Evolutionary conservation across 2,888 invertebrate genomes (phyloP).

Genomic region (Hecatera dysodea): DNA sequence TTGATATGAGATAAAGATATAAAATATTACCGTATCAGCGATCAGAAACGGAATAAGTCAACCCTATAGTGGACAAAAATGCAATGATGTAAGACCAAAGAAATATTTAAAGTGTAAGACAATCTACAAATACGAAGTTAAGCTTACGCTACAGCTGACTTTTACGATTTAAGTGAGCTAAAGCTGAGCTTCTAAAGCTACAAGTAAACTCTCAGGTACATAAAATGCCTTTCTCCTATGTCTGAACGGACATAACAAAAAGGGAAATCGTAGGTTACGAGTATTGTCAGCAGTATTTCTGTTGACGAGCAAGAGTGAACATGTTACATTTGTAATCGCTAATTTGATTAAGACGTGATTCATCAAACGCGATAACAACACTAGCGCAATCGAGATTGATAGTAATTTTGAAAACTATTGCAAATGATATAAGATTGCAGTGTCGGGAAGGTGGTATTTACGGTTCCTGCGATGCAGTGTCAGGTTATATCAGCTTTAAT

Average conservation of each 20-base stretch:
- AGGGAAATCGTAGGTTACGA: conserved; percentile 1
- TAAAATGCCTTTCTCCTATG: conserved; percentile 8
- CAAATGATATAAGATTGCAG: conserved; percentile 27
- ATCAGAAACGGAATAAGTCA: not conserved
- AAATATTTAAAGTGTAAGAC: not conserved
- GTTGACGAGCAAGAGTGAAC: conserved; percentile 21
- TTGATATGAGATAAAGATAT: not conserved
- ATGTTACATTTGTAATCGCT: conserved; percentile 44
- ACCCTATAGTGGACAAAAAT: conserved; percentile 4
- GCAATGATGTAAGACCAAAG: not conserved
- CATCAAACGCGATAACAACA: conserved; percentile 47
- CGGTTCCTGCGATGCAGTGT: conserved; percentile 25
- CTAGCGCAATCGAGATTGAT: conserved; percentile 36
- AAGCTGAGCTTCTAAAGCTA: conserved; percentile 11
- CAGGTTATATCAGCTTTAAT: conserved; percentile 33
- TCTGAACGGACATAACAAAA: not conserved
- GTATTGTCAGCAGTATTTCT: conserved; percentile 2
- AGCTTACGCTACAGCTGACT: not conserved
- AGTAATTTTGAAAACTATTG: conserved; percentile 33
- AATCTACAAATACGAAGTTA: not conserved
- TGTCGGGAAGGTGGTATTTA: conserved; percentile 18
- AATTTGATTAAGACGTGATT: conserved; percentile 61
- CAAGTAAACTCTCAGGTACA: not conserved
- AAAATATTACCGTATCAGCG: not conserved
- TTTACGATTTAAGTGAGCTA: conserved; percentile 20